A percentile compares a stretch with the other conserved stretches of the same genome.
These are phyloP conservation scores for Hybos culiciformis DNA, from an alignment of 2,888 invertebrate species.

Conservation along the genomic window DNA sequence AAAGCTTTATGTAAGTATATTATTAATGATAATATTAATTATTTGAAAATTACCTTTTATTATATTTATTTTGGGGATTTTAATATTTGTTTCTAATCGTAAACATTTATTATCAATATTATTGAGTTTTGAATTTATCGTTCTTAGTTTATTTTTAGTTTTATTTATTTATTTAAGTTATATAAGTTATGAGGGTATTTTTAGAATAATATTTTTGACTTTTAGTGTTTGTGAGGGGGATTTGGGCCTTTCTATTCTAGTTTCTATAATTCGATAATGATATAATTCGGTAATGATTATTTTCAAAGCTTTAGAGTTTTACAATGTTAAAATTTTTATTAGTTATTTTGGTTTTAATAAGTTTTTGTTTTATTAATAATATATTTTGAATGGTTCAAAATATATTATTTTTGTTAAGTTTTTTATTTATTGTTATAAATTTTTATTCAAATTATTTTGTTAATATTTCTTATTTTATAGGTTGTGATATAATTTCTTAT, in stretches of 20 bases:
- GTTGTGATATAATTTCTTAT: constrained; percentile 41
- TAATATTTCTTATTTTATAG: constrained; percentile 32
- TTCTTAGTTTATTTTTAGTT: constrained; percentile 42
- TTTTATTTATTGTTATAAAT: constrained; percentile 38
- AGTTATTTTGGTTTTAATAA: constrained; percentile 38
- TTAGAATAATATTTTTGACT: constrained; percentile 46
- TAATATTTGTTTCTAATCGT: constrained; percentile 42
- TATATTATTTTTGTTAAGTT: constrained; percentile 38
- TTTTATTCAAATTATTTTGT: constrained; percentile 27
- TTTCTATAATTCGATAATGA: constrained; percentile 45
- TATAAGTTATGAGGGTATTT: constrained; percentile 40
- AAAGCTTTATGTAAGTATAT: too few species aligned
- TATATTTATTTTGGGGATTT: constrained; percentile 39
- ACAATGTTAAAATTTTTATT: constrained; percentile 45
- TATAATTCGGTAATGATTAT: constrained; percentile 52
- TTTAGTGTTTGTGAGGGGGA: constrained; percentile 51
- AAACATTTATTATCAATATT: constrained; percentile 46
- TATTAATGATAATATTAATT: constrained; percentile 37
- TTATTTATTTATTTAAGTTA: constrained; percentile 37
- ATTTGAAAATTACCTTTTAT: constrained; percentile 35
- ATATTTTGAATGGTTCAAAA: constrained; percentile 42
- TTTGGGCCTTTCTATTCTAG: constrained; percentile 48
- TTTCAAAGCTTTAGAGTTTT: constrained; percentile 44
- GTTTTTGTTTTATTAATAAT: constrained; percentile 39
- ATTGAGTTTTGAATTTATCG: constrained; percentile 47